Evolutionary conservation across 92 coral and sea anemone species (phyloP), one percentile per base, ranked within the genome.

Genomic region (Heliopora coerulea): DNA sequence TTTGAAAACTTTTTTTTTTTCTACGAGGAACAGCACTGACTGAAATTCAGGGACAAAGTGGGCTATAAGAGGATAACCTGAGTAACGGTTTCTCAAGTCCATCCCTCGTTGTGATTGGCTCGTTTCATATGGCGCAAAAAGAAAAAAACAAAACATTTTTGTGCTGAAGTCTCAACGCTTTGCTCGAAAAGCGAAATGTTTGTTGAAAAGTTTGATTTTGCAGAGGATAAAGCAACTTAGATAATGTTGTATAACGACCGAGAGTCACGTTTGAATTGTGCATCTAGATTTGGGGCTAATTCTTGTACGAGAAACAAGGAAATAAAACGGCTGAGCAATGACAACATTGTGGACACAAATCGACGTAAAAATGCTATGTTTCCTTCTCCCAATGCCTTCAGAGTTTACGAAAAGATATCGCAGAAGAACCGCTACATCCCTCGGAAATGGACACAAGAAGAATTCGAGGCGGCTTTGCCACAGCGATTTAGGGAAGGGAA

Each of bases 371-470:
- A 46, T n/a, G n/a, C 62, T 3, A 70, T n/a, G 35, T 14, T 13
- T n/a, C 63, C 37, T n/a, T 17, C 74, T 2, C 23, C 56, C 10
- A 54, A 19, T 29, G 49, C 77, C 54, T 70, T 70, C 54, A 70
- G 54, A 35, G 77, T 70, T 37, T 70, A 50, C 41, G 63, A 70
- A 29, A 52, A 31, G 21, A 54, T 70, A 49, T 70, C 35, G 64
- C 63, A 52, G 35, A 70, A 37, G 62, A 56, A 70, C 57, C 61
- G 77, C 1, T 70, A 70, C 50, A 32, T 70, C 32, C 77, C 77
- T 70, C 77, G 77, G 34, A 5, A 52, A 21, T 70, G 77, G 77
- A 70, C 77, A 9, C 77, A 70, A 70, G 50, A 70, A 32, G 77
- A 70, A 21, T 54, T 70, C 63, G 77, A 70, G 21, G 63, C 77